Evolutionary conservation across 2,888 invertebrate species (phyloP), one percentile per base, ranked within the genome.

Genomic region (Leucophenga montana): DNA sequence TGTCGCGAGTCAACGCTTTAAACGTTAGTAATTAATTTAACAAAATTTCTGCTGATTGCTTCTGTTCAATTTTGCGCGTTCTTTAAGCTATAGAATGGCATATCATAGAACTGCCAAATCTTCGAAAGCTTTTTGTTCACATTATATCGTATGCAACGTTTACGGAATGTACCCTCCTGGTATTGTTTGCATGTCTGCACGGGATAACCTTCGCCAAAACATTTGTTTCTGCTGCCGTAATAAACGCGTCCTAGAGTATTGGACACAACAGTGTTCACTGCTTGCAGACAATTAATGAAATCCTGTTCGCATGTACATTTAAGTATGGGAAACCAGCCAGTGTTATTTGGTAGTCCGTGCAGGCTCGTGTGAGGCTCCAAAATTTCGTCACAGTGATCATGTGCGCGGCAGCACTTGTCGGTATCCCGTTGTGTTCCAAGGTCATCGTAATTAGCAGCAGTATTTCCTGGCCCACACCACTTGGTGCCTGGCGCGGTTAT

Each of bases 391-490:
- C 89, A 89, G 67, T 89, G 82, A 73, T 97, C 97, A 89, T 97
- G 97, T 70, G 92, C 92, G 6, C 97, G 90, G 88, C 97, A 97
- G 87, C 97, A 97, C 78, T 91, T 90, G 85, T 97, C 97, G 4
- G 96, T 95, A 57, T 92, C 91, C 14, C 93, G 92, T 86, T 95
- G 94, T 33, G 93, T 93, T 0, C 97, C 97, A 44, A 97, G 91
- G 81, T 96, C 94, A 57, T 94, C 92, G 87, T 94, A 95, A 78
- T 93, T 92, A 27, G 92, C 91, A 0, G 96, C 95, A 0, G 94
- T 92, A 86, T 93, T 93, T 0, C 97, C 97, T 77, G 94, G 94
- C 18, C 97, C 97, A 88, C 97, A 97, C 97, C 97, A 97, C 85
- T 95, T 94, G 0, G 97, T 97, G 11, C 97, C 97, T 0, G 96